Base-by-base conservation (phyloP, 2,797 vertebrate genomes). In the Vespertilio murinus region DNA sequence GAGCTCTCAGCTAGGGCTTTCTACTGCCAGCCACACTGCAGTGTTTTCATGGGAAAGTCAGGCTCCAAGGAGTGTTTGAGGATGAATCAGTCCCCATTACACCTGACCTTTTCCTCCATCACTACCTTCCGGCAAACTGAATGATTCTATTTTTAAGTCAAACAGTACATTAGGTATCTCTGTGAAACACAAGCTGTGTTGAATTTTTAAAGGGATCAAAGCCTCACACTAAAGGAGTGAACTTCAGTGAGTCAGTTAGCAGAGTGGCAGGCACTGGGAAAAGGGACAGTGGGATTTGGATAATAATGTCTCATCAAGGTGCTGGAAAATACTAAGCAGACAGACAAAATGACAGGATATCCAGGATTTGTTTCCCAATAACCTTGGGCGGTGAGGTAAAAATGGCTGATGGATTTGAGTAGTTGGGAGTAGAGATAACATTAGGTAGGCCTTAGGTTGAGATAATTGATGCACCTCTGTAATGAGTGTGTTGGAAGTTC, bases 121-220 rank as follows among this genome's bases (percentile, higher is more conserved):
- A 5, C 71, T 88, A 69, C 12, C 35, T 78, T 73, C 49, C 0
- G 2, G 86, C 49, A 82, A 94, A 90, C n/a, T 42, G 38, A 93
- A 40, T 40, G 65, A 83, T 88, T 95, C 82, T 82, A 64, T 90
- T 95, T 94, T 94, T 74, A 94, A 90, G 49, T 85, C 54, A 88
- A 88, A 83, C 10, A 47, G 42, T 85, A 40, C 86, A 16, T 25
- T 80, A n/a, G 33, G 9, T 78, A 52, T 73, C 54, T 71, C 74
- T 84, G 33, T 86, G 82, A 83, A 75, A 91, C 38, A 52, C 8
- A 93, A 82, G 33, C 70, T 1, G 2, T 75, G 75, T 6, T 94
- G 83, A 69, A 70, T 38, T 89, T 88, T 93, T 91, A 89, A 91
- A 74, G 20, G 49, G 17, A 81, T 82, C 69, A 92, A 91, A 88